Evolutionary conservation across 2,888 invertebrate genomes (phyloP), one percentile per base, ranked within the genome.

Genomic region (Chymomyza caudatula): DNA sequence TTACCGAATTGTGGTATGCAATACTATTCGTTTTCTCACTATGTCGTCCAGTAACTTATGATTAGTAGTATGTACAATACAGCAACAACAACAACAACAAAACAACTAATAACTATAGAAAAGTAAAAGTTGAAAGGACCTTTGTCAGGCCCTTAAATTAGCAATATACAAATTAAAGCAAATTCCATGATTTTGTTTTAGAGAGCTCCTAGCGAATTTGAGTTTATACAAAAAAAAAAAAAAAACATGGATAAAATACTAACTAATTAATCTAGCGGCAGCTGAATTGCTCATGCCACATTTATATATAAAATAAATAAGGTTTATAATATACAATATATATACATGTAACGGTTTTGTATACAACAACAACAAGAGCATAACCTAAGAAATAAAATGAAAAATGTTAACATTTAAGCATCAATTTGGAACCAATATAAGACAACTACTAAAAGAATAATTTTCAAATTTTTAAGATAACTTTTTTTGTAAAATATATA

Each of bases 1-100:
- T 93, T 6, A 91, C 96, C 56, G 89, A 90, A 83, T 72, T 89
- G 76, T 90, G 88, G 87, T 90, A 88, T 76, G 90, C 96, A 57
- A 92, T 96, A 69, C 92, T 96, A 82, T 96, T 93, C 87, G 91
- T 93, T 74, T 91, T 93, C 65, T 92, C 93, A 58, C 91, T 92
- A 74, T 93, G 93, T 88, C 92, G 92, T 87, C 92, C 92, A 84
- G 92, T 92, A 73, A 92, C 92, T 76, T 93, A 92, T 87, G 92
- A 89, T 85, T 89, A 89, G 81, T 75, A 83, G 73, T 73, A 73
- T 76, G 47, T 47, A 19, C 47, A 22, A 43, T 29, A 20, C 23
- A 47, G 25, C 13, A 64, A 69, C 74, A 25, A 44, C 19, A 37
- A 22, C 17, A 22, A 37, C 6, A 17, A 43, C 37, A 56, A 43